A percentile compares a stretch with the other conserved stretches of the same genome.
phyloP scores from a whole-genome alignment of 2,888 invertebrate genomes.

The Capitulum mitella region DNA sequence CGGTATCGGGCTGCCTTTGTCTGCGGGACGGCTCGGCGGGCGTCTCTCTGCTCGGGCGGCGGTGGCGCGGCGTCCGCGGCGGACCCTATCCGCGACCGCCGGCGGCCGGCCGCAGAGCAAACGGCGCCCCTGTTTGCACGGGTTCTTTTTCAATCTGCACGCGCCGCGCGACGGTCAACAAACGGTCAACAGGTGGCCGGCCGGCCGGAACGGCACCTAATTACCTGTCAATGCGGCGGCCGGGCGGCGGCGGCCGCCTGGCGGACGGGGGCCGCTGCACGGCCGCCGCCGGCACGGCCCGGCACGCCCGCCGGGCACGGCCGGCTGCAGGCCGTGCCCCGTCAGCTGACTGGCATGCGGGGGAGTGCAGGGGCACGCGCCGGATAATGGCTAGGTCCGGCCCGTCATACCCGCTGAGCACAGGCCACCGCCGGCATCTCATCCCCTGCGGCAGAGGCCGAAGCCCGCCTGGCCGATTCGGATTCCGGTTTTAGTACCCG shows the following conservation, averaged over 20 bases:
- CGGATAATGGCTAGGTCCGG: neutral
- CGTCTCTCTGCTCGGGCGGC: neutral
- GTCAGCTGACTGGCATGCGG: neutral
- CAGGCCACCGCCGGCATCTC: no score
- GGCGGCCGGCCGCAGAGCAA: neutral
- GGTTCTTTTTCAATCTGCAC: neutral
- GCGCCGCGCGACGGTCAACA: neutral
- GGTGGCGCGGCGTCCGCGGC: neutral
- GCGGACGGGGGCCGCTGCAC: neutral
- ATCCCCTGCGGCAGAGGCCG: no score
- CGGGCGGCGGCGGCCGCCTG: neutral
- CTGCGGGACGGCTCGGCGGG: neutral
- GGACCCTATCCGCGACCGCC: neutral
- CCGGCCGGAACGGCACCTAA: neutral
- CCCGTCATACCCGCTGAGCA: neutral
- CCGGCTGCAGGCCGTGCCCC: no score
- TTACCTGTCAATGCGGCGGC: neutral
- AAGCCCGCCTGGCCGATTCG: no score
- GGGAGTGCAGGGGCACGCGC: neutral
- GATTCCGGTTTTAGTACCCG: no score
- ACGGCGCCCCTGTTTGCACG: conserved; percentile 8
- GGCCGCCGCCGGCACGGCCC: neutral
- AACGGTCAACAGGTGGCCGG: neutral
- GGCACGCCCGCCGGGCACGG: neutral
- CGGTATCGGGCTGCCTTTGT: neutral